Evolutionary conservation across 2,888 invertebrate species (phyloP).

Genomic region (Drosophila testacea): DNA sequence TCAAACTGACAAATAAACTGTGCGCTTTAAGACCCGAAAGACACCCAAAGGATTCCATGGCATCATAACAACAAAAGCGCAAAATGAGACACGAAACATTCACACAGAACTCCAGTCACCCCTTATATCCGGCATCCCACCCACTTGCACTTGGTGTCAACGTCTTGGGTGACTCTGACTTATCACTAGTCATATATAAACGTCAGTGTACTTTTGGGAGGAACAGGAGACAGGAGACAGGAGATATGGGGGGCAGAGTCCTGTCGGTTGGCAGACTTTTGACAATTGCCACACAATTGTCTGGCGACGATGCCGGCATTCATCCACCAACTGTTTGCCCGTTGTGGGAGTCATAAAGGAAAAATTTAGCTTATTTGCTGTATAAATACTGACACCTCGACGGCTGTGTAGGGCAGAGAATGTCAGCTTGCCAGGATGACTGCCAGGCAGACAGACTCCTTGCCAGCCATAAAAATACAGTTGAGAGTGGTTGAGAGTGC

Average conservation of each 20-base stretch:
- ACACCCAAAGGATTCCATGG: constrained; percentile 68
- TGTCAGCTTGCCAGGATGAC: constrained; percentile 34
- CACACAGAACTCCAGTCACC: neutral
- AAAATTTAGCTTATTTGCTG: constrained; percentile 76
- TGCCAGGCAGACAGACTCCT: constrained; percentile 40
- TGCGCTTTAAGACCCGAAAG: constrained; percentile 67
- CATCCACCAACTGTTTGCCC: constrained; percentile 47
- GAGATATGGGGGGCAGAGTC: constrained; percentile 4
- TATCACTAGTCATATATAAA: constrained; percentile 81
- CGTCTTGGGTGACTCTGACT: constrained; percentile 67
- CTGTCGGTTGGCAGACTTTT: constrained; percentile 68
- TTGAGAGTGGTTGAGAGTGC: constrained; percentile 30
- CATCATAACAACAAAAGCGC: constrained; percentile 70
- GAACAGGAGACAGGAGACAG: neutral
- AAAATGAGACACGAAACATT: constrained; percentile 44
- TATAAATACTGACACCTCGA: constrained; percentile 75
- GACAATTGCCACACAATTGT: constrained; percentile 83
- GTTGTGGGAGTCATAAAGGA: constrained; percentile 72
- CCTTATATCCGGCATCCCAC: constrained; percentile 2
- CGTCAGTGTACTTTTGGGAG: constrained; percentile 47
- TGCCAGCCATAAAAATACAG: constrained; percentile 57
- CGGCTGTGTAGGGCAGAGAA: constrained; percentile 30
- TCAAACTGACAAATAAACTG: constrained; percentile 81
- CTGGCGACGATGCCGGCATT: constrained; percentile 60
- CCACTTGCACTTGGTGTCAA: constrained; percentile 62